A percentile compares a stretch with the other conserved stretches of the same genome.
These are phyloP conservation scores for Ondatra zibethicus DNA, from an alignment of 2,113 vertebrate genomes.

Conservation along the genomic window DNA sequence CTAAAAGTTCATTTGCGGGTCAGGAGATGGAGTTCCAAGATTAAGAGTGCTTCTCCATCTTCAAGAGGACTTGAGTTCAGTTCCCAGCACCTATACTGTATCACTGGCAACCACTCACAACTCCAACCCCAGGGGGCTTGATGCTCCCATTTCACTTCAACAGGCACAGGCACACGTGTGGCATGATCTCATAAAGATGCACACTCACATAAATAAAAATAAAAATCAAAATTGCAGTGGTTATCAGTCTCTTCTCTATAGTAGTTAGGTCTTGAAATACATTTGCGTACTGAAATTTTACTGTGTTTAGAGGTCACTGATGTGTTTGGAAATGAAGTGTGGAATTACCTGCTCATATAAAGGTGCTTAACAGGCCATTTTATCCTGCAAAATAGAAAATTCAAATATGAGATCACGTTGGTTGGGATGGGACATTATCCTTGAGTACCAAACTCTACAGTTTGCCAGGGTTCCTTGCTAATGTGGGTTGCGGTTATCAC, in stretches of 20 bases:
- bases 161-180: neutral
- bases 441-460: accelerated
- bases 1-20: neutral
- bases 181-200: neutral
- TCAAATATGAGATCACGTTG: neutral
- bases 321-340: neutral
- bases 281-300: neutral
- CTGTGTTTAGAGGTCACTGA: neutral
- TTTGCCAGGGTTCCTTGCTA: no score
- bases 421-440: no score
- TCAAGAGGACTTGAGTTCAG: neutral
- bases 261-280: neutral
- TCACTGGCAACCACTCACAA: neutral
- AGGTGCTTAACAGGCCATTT: neutral
- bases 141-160: neutral
- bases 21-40: neutral
- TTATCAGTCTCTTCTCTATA: neutral
- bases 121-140: neutral
- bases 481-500: no score
- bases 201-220: neutral
- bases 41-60: neutral
- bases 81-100: neutral
- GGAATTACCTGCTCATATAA: neutral
- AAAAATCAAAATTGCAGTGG: neutral
- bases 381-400: neutral